These are phyloP conservation scores for Lates calcarifer DNA, from an alignment of 2,113 vertebrate species.

Conservation along the genomic window DNA sequence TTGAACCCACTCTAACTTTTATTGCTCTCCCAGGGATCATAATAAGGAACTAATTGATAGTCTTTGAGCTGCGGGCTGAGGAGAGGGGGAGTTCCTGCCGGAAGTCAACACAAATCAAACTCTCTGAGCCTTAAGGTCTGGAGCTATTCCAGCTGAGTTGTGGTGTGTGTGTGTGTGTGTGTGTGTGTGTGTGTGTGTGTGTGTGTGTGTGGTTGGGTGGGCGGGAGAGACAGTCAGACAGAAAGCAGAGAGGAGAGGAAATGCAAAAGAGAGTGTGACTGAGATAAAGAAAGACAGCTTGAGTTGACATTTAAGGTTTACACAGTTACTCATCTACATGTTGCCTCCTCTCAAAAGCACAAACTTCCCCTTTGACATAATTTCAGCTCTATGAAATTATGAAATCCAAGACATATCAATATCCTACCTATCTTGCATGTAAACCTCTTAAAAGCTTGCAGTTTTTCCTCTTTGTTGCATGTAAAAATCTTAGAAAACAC, in stretches of 20 bases:
- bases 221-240: constrained; percentile 8
- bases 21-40: constrained; percentile 81
- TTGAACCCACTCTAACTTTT: constrained; percentile 76
- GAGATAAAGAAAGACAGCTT: constrained; percentile 40
- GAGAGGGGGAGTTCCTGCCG: constrained; percentile 73
- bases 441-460: not conserved
- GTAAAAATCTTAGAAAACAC: not conserved
- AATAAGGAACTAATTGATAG: constrained; percentile 85
- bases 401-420: not conserved
- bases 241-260: constrained; percentile 40
- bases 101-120: constrained; percentile 82
- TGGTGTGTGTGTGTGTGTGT: constrained; percentile 24
- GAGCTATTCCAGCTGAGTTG: constrained; percentile 67
- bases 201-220: constrained; percentile 15
- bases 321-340: constrained; percentile 15
- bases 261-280: constrained; percentile 27
- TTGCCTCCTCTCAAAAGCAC: constrained; percentile 30
- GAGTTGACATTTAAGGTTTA: constrained; percentile 57
- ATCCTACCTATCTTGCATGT: not conserved
- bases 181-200: constrained; percentile 28
- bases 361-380: constrained; percentile 17
- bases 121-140: constrained; percentile 73
- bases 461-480: not conserved
- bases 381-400: not conserved
- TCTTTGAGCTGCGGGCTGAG: constrained; percentile 70